Base-by-base conservation (phyloP, 2,888 invertebrate species). In the Nysson spinosus region DNA sequence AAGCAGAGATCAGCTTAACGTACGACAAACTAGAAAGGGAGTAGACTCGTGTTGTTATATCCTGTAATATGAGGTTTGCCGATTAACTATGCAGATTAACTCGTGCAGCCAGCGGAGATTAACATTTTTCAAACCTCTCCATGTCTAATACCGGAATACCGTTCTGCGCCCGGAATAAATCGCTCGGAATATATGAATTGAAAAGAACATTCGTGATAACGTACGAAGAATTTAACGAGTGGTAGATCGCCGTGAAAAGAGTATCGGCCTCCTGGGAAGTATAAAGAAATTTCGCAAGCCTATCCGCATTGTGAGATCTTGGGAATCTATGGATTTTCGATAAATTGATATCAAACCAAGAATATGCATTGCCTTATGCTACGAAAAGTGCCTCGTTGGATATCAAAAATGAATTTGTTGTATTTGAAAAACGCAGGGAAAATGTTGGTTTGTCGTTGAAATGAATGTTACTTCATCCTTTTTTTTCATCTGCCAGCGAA, bases 331-430 rank as follows among this genome's bases (percentile, higher is more conserved):
- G 55, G 51, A 34, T 50, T 55, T 49, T 35, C 62, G 47, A 69
- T 73, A 56, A 72, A 72, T 73, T 61, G 61, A 57, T 65, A 65
- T 56, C 55, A 56, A 56, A 49, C 52, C 26, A n/a, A 52, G 39
- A 55, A 69, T 69, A 72, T 43, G 61, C 61, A 20, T 55, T n/a
- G n/a, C n/a, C n/a, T n/a, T n/a, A n/a, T n/a, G n/a, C n/a, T n/a
- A n/a, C n/a, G n/a, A n/a, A n/a, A n/a, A n/a, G n/a, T n/a, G n/a
- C n/a, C n/a, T n/a, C 51, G 39, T 69, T 61, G 51, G 55, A 49
- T 62, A 65, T 69, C 44, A 35, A 32, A 62, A 65, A 73, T 72
- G 69, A 72, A 72, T 72, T 73, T 65, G 50, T 32, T 32, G 19
- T 9, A 16, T 30, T 46, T 32, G 52, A 19, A 37, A 55, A 52